Base-by-base conservation (phyloP, 2,797 vertebrate genomes). In the Sebastiscus albofasciatus region DNA sequence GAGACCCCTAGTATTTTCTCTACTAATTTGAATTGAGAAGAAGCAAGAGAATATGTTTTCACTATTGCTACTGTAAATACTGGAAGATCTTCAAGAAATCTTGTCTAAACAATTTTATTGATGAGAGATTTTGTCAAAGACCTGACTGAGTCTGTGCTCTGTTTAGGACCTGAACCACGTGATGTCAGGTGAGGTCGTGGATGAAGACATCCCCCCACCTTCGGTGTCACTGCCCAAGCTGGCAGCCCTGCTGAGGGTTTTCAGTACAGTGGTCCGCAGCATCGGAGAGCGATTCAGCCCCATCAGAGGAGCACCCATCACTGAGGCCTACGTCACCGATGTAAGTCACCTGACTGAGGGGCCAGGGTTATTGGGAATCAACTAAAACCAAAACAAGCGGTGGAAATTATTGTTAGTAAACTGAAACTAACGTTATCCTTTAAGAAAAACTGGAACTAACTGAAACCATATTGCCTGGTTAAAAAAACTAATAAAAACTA, bases 191-290 rank as follows among this genome's bases (percentile, higher is more conserved):
- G 98, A 98, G 16, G 95, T 91, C 0, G 86, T 96, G 9, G 99
- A 99, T 77, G 98, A 99, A 94, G 99, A 99, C 84, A 96, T 99
- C 81, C 99, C 98, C 42, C 98, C 98, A 46, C 98, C 98, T 20
- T 97, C 98, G 0, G 98, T 99, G 77, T 99, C 98, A 0, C 93
- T 99, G 71, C 98, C 98, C 13, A 99, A 99, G 69, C 94, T 99
- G 91, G 99, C 98, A 2, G 99, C 99, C 0, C 96, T 99, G 34
- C 96, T 99, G 56, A 95, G 97, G 3, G 99, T 99, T n/a, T 99
- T 99, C 94, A 99, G 98, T 72, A 99, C 98, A 0, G 98, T 99
- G 78, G 98, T 99, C 80, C 97, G 98, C 93, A 99, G 99, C 93
- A 99, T 99, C 1, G 98, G 99, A 68, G 97, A 99, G 66, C 94